phyloP scores from a whole-genome alignment of 2,113 vertebrate species.

The Cyanocitta stelleri region DNA sequence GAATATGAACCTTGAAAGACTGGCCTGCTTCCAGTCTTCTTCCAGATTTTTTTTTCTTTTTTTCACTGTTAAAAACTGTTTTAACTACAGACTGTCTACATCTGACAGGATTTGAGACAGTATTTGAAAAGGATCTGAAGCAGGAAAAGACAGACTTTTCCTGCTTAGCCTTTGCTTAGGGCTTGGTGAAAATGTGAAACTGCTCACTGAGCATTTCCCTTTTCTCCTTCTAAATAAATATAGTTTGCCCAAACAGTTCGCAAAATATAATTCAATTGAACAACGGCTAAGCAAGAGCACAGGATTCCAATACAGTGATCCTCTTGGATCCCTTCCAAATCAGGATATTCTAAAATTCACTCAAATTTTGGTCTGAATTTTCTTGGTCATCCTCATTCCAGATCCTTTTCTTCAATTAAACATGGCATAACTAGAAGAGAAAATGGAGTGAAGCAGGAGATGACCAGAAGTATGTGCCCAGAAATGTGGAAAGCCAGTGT shows the following conservation, averaged over 20 bases:
- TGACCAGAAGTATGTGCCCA: neutral
- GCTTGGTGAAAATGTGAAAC: neutral
- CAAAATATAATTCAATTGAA: neutral
- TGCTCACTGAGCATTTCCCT: neutral
- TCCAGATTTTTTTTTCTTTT: neutral
- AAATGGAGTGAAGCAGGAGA: neutral
- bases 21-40: neutral
- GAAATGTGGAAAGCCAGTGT: neutral
- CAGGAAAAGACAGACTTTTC: neutral
- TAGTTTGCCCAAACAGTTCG: neutral
- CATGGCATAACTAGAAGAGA: neutral
- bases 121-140: neutral
- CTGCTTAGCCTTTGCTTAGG: neutral
- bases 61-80: neutral
- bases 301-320: rapidly evolving
- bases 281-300: neutral
- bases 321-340: neutral
- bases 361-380: neutral
- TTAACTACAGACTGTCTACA: neutral
- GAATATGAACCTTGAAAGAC: neutral
- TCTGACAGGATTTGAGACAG: neutral
- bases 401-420: neutral
- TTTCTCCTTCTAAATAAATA: neutral
- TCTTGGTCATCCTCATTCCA: neutral
- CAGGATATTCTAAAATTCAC: neutral